Percentiles rank a stretch among this genome's conserved stretches.
Evolutionary conservation across 2,113 vertebrate species (phyloP).

Genomic region (Lasiurus borealis): DNA sequence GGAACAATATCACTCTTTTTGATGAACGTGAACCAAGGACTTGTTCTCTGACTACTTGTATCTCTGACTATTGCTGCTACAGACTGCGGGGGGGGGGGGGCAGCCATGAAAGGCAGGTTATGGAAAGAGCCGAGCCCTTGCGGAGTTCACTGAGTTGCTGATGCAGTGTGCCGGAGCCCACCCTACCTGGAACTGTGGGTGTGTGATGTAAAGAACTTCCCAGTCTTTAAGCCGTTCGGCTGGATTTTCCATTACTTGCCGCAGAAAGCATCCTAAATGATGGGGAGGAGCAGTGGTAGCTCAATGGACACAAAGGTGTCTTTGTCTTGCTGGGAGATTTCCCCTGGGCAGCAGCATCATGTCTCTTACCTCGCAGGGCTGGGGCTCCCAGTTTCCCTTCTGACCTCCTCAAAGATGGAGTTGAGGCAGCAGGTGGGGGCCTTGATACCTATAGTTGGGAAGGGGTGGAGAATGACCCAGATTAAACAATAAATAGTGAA

Average conservation of each 20-base stretch:
- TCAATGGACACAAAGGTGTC: background rate
- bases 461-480: background rate
- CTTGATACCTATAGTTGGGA: background rate
- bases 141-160: background rate
- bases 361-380: background rate
- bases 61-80: background rate
- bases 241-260: slow-evolving; percentile 4
- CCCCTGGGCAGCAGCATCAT: background rate
- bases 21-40: background rate
- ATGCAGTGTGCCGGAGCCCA: background rate
- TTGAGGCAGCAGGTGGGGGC: background rate
- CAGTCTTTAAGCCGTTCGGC: background rate
- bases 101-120: background rate
- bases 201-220: background rate
- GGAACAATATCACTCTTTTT: background rate
- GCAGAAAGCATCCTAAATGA: background rate
- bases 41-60: background rate
- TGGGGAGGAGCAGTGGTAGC: background rate
- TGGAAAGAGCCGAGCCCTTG: background rate
- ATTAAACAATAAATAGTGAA: background rate
- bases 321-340: background rate
- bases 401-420: background rate
- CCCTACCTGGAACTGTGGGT: background rate
- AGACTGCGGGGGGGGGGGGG: background rate
- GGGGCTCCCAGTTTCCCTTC: background rate